phyloP scores from a whole-genome alignment of 2,113 vertebrate genomes.

The Epinephelus lanceolatus region DNA sequence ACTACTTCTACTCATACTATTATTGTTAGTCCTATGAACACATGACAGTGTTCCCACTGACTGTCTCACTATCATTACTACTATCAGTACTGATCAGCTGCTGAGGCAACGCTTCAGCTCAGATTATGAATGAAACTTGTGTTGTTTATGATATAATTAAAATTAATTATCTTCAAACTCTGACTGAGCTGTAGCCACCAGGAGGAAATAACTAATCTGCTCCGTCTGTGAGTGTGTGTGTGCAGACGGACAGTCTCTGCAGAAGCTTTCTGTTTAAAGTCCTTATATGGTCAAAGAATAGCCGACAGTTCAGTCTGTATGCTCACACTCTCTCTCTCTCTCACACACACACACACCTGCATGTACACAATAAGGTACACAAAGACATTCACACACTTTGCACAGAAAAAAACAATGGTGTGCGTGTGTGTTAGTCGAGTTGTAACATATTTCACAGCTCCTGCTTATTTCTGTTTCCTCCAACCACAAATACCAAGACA shows the following conservation, averaged over 20 bases:
- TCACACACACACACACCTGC: not conserved
- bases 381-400: not conserved
- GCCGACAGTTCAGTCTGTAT: slow-evolving; percentile 21
- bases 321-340: not conserved
- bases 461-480: not conserved
- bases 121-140: not conserved
- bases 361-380: not conserved
- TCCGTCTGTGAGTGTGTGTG: slow-evolving; percentile 38
- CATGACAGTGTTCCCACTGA: no score
- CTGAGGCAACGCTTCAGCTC: no score
- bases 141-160: not conserved
- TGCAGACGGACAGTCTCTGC: not conserved
- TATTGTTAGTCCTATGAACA: no score
- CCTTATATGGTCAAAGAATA: slow-evolving; percentile 68
- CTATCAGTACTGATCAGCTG: no score
- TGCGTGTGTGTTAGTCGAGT: slow-evolving; percentile 2
- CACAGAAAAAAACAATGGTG: not conserved
- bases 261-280: slow-evolving; percentile 35
- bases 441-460: slow-evolving; percentile 12
- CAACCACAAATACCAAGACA: not conserved
- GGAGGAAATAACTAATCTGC: slow-evolving; percentile 25
- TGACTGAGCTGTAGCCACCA: not conserved
- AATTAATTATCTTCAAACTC: slow-evolving; percentile 14
- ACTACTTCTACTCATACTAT: not conserved
- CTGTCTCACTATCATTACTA: no score